Percentiles rank a stretch among this genome's conserved stretches.
Evolutionary conservation across 2,797 vertebrate genomes (phyloP).

Genomic region (Chloroceryle amazona): DNA sequence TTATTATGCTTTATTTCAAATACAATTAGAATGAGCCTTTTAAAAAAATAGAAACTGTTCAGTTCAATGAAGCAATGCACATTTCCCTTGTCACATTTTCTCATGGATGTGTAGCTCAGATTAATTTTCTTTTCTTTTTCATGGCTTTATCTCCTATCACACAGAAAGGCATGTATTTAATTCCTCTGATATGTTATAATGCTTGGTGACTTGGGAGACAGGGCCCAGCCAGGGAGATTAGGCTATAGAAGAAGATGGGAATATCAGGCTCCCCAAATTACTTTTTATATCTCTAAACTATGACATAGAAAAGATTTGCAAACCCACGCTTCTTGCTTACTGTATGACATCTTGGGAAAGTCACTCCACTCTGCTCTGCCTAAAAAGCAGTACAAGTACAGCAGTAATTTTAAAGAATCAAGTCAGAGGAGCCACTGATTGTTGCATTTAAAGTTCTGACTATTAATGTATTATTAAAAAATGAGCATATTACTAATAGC

Average conservation of each 20-base stretch:
- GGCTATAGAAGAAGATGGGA: background rate
- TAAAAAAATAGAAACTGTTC: background rate
- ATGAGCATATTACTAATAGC: background rate
- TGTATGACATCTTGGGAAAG: background rate
- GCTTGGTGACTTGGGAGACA: background rate
- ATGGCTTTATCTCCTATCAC: background rate
- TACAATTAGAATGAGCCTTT: background rate
- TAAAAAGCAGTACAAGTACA: background rate
- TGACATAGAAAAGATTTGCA: background rate
- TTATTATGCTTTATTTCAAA: background rate
- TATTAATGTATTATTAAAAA: background rate
- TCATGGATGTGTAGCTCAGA: background rate
- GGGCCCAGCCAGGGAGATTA: background rate
- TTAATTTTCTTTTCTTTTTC: background rate
- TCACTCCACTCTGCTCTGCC: fast-evolving
- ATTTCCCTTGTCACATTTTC: background rate
- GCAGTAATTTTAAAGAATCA: background rate
- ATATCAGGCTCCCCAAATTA: background rate
- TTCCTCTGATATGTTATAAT: background rate
- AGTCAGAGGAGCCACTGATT: background rate
- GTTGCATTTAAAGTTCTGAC: background rate
- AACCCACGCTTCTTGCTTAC: background rate
- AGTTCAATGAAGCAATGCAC: background rate
- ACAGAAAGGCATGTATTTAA: background rate
- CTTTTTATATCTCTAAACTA: background rate